phyloP scores from a whole-genome alignment of 2,113 vertebrate species.

The Pogonocichla stellata region DNA sequence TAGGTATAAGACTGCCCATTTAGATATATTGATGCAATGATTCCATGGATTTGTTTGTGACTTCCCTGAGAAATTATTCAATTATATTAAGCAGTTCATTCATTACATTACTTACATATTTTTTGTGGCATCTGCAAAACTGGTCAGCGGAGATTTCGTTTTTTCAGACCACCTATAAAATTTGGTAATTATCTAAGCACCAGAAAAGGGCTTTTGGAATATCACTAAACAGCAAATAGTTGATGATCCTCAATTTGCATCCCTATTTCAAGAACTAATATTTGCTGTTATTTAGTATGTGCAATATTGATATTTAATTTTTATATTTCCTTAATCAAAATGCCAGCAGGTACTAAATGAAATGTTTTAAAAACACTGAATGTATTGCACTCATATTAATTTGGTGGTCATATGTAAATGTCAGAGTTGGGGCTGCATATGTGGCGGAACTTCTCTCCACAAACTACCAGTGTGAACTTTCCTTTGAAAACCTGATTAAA shows the following conservation, averaged over 20 bases:
- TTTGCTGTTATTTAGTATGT: background rate
- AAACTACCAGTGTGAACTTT: background rate
- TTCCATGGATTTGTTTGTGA: background rate
- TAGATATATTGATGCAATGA: background rate
- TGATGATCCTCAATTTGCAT: background rate
- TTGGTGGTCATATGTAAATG: background rate
- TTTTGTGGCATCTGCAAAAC: background rate
- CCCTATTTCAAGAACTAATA: background rate
- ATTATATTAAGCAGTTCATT: background rate
- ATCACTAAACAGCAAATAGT: background rate
- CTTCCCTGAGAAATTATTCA: background rate
- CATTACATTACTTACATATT: background rate
- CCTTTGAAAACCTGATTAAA: background rate
- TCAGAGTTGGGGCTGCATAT: background rate
- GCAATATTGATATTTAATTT: background rate
- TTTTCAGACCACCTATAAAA: background rate
- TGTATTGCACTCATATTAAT: background rate
- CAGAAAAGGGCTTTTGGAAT: background rate
- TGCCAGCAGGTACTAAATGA: background rate
- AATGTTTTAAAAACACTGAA: background rate
- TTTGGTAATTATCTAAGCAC: background rate
- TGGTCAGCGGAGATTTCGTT: background rate
- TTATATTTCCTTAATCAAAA: background rate
- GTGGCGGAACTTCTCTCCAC: background rate
- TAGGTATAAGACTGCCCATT: background rate